Percentiles rank a stretch among this genome's conserved stretches.
phyloP scores from a whole-genome alignment of 2,888 invertebrate species.

The Polyommatus icarus region DNA sequence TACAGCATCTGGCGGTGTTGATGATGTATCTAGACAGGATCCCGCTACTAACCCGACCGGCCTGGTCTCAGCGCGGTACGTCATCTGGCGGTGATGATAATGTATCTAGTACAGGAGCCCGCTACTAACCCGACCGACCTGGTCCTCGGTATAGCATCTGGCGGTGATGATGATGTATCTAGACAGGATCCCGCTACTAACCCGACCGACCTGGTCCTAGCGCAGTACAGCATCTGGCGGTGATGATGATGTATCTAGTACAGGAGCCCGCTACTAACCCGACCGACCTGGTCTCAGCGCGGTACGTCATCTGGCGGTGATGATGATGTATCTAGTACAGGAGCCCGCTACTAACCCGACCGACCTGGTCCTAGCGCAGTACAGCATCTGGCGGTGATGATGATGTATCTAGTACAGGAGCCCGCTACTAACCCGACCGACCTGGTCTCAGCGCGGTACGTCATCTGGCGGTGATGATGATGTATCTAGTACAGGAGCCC shows the following conservation, averaged over 20 bases:
- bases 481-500: conserved; percentile 14
- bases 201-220: conserved; percentile 73
- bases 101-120: no score
- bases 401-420: conserved; percentile 7
- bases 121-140: no score
- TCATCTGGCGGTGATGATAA: no score
- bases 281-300: conserved; percentile 76
- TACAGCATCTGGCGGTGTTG: neutral
- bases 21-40: conserved; percentile 5
- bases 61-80: conserved; percentile 74
- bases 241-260: neutral
- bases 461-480: conserved; percentile 60
- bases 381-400: conserved; percentile 67
- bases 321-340: neutral
- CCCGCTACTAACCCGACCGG: conserved; percentile 64
- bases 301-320: conserved; percentile 70
- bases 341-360: conserved; percentile 58
- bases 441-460: conserved; percentile 73
- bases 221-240: conserved; percentile 71
- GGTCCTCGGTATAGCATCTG: no score
- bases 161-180: neutral
- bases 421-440: conserved; percentile 63
- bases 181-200: conserved; percentile 43
- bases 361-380: conserved; percentile 72
- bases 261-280: conserved; percentile 51